Base-by-base conservation (phyloP, 1,140 invertebrate species). In the Ceratitis capitata region DNA sequence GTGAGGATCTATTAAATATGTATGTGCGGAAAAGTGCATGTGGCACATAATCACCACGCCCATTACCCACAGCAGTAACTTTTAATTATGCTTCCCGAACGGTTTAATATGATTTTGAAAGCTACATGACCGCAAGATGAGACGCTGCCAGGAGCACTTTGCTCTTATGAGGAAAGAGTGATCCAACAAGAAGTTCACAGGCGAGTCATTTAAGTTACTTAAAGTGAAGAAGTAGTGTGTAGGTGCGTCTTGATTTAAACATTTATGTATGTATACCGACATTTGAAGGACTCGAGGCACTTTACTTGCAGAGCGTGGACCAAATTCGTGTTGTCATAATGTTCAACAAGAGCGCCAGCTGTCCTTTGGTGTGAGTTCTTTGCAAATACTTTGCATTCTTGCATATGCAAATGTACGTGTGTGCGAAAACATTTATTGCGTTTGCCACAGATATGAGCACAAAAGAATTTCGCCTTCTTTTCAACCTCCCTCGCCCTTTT, bases 341-440 rank as follows among this genome's bases (percentile, higher is more conserved):
- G 58, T 61, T 61, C 58, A 32, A 61, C 58, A 61, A 2, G 58
- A 61, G 23, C 14, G 23, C 23, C 58, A 61, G 58, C 58, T 61
- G 58, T 12, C 29, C 51, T 32, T 9, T 2, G 58, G 58, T 29
- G 58, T 32, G 56, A 61, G 58, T 61, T 4, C 58, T 32, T 61
- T 32, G 26, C 58, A 29, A 26, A 29, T 47, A 14, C n/a, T 23
- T 53, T n/a, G 16, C 51, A 19, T n/a, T 53, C 51, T n/a, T n/a
- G n/a, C n/a, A 3, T 53, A 6, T 23, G 51, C 45, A 47, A 6
- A 12, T 12, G 45, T 47, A 47, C 12, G 45, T 56, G 4, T 56
- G 51, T 6, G 29, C 29, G 58, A 61, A 61, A 61, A 61, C 58
- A 61, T 61, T 61, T 61, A 61, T 61, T 61, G 58, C 58, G 58